Conservation (phyloP, 2,888 invertebrate genomes). For the Ormyrus thymus region DNA sequence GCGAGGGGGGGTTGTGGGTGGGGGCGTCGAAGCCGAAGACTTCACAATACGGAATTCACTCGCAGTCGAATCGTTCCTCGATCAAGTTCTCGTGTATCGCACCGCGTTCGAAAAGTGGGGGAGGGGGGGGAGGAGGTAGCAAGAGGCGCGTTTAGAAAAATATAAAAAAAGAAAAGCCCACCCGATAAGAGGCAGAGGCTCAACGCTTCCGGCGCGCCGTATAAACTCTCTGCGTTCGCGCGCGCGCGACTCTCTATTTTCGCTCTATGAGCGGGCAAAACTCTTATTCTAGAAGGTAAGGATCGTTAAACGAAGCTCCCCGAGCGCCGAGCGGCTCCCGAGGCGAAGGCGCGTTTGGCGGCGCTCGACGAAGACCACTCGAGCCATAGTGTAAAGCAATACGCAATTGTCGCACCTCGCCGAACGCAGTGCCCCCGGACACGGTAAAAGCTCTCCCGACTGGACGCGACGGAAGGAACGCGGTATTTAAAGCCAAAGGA, state of each 20-base stretch:
- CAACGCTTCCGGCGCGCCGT: constrained; percentile 17
- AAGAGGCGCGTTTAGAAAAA: constrained; percentile 11
- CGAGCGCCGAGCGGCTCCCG: too few relatives aligned
- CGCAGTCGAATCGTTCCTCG: constrained; percentile 51
- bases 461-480: constrained; percentile 4
- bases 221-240: too few relatives aligned
- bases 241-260: too few relatives aligned
- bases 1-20: background rate
- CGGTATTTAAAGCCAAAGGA: constrained; percentile 16
- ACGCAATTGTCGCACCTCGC: too few relatives aligned
- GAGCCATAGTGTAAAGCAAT: too few relatives aligned
- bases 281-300: too few relatives aligned
- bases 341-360: too few relatives aligned
- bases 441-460: too few relatives aligned
- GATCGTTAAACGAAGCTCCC: too few relatives aligned
- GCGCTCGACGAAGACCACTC: too few relatives aligned
- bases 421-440: too few relatives aligned
- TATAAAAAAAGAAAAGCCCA: constrained; percentile 30
- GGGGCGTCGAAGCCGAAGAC: constrained; percentile 9
- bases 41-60: constrained; percentile 20
- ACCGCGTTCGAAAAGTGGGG: background rate
- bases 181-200: constrained; percentile 19
- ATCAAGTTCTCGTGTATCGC: constrained; percentile 34
- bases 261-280: too few relatives aligned
- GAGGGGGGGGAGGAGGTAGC: background rate